phyloP scores from a whole-genome alignment of 2,797 vertebrate genomes.

The Peromyscus nudipes region DNA sequence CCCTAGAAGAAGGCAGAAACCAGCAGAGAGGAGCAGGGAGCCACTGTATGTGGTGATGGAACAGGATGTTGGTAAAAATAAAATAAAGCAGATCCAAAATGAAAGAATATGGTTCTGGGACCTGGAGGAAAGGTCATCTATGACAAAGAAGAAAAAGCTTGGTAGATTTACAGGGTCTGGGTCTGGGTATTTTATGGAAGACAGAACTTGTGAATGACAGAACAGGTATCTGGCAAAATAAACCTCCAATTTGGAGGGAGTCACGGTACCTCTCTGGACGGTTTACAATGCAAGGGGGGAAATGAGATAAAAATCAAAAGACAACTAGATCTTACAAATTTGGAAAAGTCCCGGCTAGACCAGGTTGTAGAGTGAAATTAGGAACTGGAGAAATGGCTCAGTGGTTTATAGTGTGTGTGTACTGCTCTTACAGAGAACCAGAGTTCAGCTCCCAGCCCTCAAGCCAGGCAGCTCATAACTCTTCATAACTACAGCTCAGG shows the following conservation, averaged over 20 bases:
- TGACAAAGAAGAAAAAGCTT: too few species aligned
- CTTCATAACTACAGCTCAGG: background rate
- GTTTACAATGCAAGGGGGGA: too few species aligned
- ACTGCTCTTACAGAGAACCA: background rate
- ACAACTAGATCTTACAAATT: background rate
- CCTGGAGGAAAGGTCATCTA: background rate
- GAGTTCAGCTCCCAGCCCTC: background rate
- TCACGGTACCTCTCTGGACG: background rate
- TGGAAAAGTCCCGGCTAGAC: background rate
- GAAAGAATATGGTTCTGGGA: background rate
- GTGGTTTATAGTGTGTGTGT: too few species aligned
- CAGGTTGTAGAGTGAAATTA: background rate
- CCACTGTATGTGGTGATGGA: background rate
- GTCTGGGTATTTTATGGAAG: background rate
- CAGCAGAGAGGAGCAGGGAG: background rate
- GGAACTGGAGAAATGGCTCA: too few species aligned
- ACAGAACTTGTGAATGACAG: background rate
- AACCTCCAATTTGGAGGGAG: background rate
- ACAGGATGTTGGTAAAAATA: background rate
- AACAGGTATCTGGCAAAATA: background rate
- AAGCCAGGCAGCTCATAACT: background rate
- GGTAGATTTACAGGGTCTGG: background rate
- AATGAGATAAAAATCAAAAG: background rate
- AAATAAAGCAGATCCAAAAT: background rate
- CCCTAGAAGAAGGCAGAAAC: background rate